Percentiles rank a stretch among this genome's conserved stretches.
Evolutionary conservation across 2,113 vertebrate genomes (phyloP).

Genomic region (Litocranius walleri): DNA sequence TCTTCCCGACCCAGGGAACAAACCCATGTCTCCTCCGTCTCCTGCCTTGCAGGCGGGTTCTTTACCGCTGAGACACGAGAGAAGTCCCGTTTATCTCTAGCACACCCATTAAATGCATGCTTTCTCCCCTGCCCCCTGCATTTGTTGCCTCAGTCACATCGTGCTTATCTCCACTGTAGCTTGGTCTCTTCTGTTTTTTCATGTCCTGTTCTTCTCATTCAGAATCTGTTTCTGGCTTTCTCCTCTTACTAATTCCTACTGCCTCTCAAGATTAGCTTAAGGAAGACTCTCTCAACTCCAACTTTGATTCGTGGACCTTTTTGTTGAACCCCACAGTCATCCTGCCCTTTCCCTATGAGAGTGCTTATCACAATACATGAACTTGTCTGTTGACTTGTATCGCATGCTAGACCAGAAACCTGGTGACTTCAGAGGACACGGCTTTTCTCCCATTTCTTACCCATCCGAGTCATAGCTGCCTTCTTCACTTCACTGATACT

Average conservation of each 20-base stretch:
- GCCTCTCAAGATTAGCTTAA: background rate
- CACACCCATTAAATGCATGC: background rate
- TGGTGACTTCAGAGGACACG: background rate
- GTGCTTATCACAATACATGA: background rate
- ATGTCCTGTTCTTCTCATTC: background rate
- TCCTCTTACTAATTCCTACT: background rate
- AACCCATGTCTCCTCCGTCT: background rate
- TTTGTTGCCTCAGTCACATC: rapidly evolving
- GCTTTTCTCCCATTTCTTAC: background rate
- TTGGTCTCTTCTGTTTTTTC: background rate
- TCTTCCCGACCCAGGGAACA: background rate
- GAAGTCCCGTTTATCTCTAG: background rate
- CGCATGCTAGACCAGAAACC: background rate
- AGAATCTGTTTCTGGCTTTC: background rate
- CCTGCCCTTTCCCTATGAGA: background rate
- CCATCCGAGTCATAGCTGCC: background rate
- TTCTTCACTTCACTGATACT: background rate
- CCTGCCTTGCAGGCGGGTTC: background rate
- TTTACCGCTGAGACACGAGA: background rate
- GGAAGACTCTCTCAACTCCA: background rate
- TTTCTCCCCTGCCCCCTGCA: no score
- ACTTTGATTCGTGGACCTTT: background rate
- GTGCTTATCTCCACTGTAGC: background rate
- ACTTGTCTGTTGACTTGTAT: background rate
- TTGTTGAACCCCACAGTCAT: background rate